Base-by-base conservation (phyloP, 2,888 invertebrate species). In the Fragum whitleyi region DNA sequence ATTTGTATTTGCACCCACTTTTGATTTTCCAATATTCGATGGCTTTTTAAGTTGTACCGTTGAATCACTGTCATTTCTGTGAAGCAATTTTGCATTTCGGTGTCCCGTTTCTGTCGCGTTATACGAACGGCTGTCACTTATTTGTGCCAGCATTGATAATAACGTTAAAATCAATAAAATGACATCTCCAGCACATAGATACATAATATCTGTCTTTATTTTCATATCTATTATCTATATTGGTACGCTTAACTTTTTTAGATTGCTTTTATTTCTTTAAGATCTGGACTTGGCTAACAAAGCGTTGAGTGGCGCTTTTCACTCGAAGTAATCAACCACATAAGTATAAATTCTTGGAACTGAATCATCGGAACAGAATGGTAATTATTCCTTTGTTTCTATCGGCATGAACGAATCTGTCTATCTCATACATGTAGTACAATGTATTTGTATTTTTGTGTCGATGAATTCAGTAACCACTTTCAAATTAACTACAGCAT, bases 101-200 rank as follows among this genome's bases (percentile, higher is more conserved):
- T 28, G 26, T 26, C 26, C 28, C 16, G 57, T 28, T 14, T 57
- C 57, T 3, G 57, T 57, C 26, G 23, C 16, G 28, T 28, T 57
- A 57, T 57, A 26, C 2, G 62, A 62, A 28, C n/a, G n/a, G 19
- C 32, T n/a, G 32, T 62, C n/a, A 32, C 32, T 62, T 32, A 32
- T n/a, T 29, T 62, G 36, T 62, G 62, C 36, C 62, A 62, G 19
- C 32, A 32, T 32, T 5, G 62, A 62, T 28, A 36, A 9, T n/a
- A 36, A 36, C 6, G 62, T 62, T 32, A 62, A 7, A 62, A 62
- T 62, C 36, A 62, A 62, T 62, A 36, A 16, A 21, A 62, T 16
- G 14, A 32, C 36, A 36, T 62, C 21, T 16, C 36, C 21, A 14
- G 28, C 62, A 62, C 36, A 32, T 62, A 21, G 62, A 36, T 47